Evolutionary conservation across 2,113 vertebrate genomes (phyloP).

Genomic region (Gadus chalcogrammus): DNA sequence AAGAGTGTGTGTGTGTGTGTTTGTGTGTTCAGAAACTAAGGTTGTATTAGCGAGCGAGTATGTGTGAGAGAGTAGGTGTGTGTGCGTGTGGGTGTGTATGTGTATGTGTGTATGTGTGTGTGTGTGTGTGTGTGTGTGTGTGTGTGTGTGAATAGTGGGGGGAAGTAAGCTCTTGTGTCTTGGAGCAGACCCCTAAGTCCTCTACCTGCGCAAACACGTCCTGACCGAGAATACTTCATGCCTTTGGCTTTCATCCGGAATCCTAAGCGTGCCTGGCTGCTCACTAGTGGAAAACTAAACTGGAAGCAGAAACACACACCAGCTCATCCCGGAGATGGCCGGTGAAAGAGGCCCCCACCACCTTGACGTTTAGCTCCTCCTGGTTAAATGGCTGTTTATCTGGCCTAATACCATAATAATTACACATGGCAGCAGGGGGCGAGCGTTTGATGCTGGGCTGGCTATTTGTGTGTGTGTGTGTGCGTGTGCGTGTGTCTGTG

Average conservation of each 20-base stretch:
- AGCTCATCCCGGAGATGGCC: constrained; percentile 3
- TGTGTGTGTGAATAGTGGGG: not conserved
- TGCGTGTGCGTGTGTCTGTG: no score
- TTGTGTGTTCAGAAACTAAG: not conserved
- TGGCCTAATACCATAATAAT: constrained; percentile 77
- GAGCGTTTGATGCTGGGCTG: constrained; percentile 48
- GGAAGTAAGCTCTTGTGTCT: not conserved
- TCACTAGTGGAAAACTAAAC: no score
- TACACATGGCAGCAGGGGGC: constrained; percentile 68
- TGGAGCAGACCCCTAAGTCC: not conserved
- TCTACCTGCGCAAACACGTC: not conserved
- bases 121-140: not conserved
- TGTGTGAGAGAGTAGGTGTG: no score
- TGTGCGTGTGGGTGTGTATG: no score
- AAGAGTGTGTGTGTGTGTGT: not conserved
- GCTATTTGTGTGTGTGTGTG: constrained; percentile 2
- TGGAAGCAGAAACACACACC: no score
- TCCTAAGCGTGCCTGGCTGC: no score
- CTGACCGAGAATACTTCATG: not conserved
- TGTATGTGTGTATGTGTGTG: not conserved
- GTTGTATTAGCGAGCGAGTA: no score
- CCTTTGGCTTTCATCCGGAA: no score
- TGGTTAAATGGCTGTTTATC: constrained; percentile 62
- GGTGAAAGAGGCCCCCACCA: constrained; percentile 19
- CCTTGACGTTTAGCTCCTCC: constrained; percentile 61